These are phyloP conservation scores for Spongilla lacustris DNA, from an alignment of 37 sponge, comb jelly and placozoan genomes.

Conservation along the genomic window DNA sequence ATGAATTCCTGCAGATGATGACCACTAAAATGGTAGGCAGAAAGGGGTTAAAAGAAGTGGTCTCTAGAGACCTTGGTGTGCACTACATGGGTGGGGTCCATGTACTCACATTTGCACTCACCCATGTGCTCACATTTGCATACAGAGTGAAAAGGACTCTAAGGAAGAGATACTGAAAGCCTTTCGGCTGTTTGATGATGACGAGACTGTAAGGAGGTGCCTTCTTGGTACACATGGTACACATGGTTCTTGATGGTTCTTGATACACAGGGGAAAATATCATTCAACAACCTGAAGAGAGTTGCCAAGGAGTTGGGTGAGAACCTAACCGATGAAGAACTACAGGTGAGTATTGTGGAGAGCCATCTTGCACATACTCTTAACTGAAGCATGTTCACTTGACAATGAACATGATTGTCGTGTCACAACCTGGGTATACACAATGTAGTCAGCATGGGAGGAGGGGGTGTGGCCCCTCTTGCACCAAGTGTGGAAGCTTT, in stretches of 20 bases:
- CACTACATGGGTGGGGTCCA: background rate
- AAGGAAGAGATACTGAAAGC: conserved; percentile 99
- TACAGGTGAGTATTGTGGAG: conserved; percentile 85
- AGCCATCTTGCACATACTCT: too few relatives aligned
- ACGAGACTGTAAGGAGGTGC: conserved; percentile 86
- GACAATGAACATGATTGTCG: too few relatives aligned
- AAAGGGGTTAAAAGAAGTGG: too few relatives aligned
- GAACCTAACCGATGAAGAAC: conserved; percentile 96
- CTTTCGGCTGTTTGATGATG: conserved; percentile 97
- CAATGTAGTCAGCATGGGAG: too few relatives aligned
- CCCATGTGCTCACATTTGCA: background rate
- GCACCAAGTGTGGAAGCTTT: too few relatives aligned
- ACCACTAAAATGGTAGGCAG: conserved; percentile 91
- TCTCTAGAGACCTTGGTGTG: too few relatives aligned
- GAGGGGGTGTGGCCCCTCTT: too few relatives aligned
- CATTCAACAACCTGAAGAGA: conserved; percentile 96
- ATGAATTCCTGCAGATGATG: conserved; percentile 98
- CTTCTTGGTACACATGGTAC: too few relatives aligned
- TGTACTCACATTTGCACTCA: background rate
- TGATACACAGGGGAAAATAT: conserved; percentile 87
- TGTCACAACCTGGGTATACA: too few relatives aligned
- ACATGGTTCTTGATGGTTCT: too few relatives aligned
- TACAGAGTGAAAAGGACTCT: conserved; percentile 93
- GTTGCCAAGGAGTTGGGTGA: conserved; percentile 99
- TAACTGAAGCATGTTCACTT: too few relatives aligned